These are phyloP conservation scores for Pomacea canaliculata DNA, from an alignment of 2,888 invertebrate species.

Conservation along the genomic window DNA sequence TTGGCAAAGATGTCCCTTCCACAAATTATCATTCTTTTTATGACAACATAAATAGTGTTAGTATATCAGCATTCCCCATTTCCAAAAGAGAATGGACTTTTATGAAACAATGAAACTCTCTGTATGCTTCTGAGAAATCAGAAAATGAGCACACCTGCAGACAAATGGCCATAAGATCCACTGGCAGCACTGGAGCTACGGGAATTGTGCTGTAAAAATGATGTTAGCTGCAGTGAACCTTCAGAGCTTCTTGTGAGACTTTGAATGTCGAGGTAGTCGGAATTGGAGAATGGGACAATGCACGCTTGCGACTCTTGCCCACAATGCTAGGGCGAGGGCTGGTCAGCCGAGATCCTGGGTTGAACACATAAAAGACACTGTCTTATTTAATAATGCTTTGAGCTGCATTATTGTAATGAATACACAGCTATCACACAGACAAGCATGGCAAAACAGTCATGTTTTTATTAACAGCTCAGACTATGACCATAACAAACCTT, in stretches of 20 bases:
- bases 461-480: neutral
- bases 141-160: slow-evolving; percentile 79
- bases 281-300: slow-evolving; percentile 92
- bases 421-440: no score
- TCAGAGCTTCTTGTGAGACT: slow-evolving; percentile 96
- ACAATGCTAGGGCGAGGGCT: slow-evolving; percentile 76
- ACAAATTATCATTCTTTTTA: no score
- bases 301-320: slow-evolving; percentile 77
- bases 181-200: slow-evolving; percentile 78
- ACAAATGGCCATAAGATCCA: slow-evolving; percentile 96
- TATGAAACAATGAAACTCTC: no score
- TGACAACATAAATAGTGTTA: no score
- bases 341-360: slow-evolving; percentile 77
- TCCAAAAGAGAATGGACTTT: no score
- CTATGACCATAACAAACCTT: slow-evolving; percentile 76
- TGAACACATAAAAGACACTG: slow-evolving; percentile 7
- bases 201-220: slow-evolving; percentile 58
- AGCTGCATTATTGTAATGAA: no score
- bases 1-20: no score
- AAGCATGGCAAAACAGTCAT: neutral
- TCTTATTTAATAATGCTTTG: neutral
- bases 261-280: slow-evolving; percentile 94
- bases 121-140: no score
- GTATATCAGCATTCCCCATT: no score
- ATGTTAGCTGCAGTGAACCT: slow-evolving; percentile 77